Base-by-base conservation (phyloP, 2,888 invertebrate genomes). In the Cheilosia pagana region DNA sequence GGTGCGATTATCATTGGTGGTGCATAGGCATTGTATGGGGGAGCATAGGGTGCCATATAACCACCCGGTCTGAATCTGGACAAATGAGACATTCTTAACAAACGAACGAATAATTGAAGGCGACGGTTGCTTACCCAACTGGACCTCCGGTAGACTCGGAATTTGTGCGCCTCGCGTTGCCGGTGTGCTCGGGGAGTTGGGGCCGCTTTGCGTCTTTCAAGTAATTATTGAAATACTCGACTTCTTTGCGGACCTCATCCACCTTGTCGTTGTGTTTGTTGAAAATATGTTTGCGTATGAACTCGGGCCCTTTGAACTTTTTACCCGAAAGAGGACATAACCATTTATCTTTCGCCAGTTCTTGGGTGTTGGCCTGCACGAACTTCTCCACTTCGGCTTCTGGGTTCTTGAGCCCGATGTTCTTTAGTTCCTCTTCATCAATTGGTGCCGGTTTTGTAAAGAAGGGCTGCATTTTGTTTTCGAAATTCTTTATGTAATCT, bases 241-340 rank as follows among this genome's bases (percentile, higher is more conserved):
- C 99, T 93, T 99, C 99, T 89, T 98, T 97, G 87, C 97, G 96
- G 1, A 99, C 99, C 92, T 99, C 99, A 45, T 99, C 98, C 52
- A 99, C 96, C 92, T 99, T 99, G 89, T 99, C 99, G 0, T 92
- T 95, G 90, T 99, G 99, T 90, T 99, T 99, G 91, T 99, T 99
- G 90, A 98, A 96, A 87, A 99, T 98, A 91, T 99, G 99, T 91
- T 99, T 99, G 81, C 98, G 95, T 35, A 99, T 98, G 92, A 99
- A 99, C 91, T 99, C 99, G 0, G 99, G 99, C 0, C 99, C 96
- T 91, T 99, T 99, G 92, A 99, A 99, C 91, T 99, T 99, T 92
- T 99, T 99, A 0, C 99, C 99, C 71, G 98, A 99, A 8, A 99
- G 93, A 0, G 99, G 99, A 92, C 99, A 99, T 87, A 99, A 92